Evolutionary conservation across 2,888 invertebrate species (phyloP), one percentile per base, ranked within the genome.

Genomic region (Argynnis bischoffii): DNA sequence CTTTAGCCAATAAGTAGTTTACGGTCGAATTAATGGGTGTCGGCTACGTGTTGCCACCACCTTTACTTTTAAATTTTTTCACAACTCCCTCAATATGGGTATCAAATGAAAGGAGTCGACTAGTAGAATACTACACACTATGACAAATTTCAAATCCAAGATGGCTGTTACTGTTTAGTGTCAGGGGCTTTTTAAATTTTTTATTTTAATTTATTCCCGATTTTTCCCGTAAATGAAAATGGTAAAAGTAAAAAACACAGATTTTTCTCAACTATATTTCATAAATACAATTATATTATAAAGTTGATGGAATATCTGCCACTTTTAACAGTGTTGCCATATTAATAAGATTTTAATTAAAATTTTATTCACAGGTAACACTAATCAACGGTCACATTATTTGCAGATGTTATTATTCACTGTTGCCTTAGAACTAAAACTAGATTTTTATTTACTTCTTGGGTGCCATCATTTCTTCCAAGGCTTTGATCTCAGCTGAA

Each of bases 401-500:
- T 41, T 53, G 54, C 15, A 77, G 80, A 80, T 84, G 82, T 74
- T 69, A 67, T 78, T 73, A 67, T 78, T 73, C 81, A 85, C 83
- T 85, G 80, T 83, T 75, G 11, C 60, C 88, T 89, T 89, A 89
- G 31, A 77, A 78, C 75, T 83, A 86, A 70, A 54, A 41, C 67
- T 73, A 70, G 70, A 60, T 71, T 51, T 48, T 21, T 41, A 71
- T 82, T 83, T 82, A 89, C 70, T 87, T 85, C 75, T 85, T 83
- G 35, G 76, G 61, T 1, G 78, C 50, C 1, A 84, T 76, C 81
- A 92, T 81, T 1, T 92, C 93, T 72, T 93, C 91, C 1, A 93
- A 68, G 2, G 79, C 73, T 74, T 92, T 91, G 26, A 90, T 66
- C 82, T 94, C 94, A 13, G 85, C 94, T 94, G 91, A 72, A 93